phyloP scores from a whole-genome alignment of 2,888 invertebrate species.

The Platynereis dumerilii region DNA sequence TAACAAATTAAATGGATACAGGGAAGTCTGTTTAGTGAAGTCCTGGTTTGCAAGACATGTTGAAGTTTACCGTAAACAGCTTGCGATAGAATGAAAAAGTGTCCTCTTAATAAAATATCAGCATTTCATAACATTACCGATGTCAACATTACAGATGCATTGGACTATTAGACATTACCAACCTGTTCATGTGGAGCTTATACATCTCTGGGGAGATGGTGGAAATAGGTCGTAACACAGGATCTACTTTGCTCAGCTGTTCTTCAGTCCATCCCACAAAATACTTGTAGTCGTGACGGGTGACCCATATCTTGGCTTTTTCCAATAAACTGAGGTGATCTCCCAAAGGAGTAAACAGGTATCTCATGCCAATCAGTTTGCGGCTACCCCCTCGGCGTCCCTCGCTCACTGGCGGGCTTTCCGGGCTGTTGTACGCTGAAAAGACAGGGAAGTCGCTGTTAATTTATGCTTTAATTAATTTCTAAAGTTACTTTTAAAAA shows the following conservation, averaged over 20 bases:
- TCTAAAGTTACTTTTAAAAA: no score
- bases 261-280: constrained; percentile 41
- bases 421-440: constrained; percentile 4
- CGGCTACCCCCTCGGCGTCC: constrained; percentile 17
- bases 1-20: no score
- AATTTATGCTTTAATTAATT: no score
- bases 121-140: no score
- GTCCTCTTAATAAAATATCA: no score
- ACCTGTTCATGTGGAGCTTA: constrained; percentile 45
- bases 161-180: no score
- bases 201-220: constrained; percentile 38
- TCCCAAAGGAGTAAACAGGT: constrained; percentile 37
- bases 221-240: constrained; percentile 34
- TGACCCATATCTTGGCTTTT: constrained; percentile 41
- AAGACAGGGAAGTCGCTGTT: no score
- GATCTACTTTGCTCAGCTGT: constrained; percentile 37
- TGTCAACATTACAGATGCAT: no score
- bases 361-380: constrained; percentile 38
- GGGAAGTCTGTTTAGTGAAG: no score
- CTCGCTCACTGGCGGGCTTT: constrained; percentile 4
- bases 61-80: no score
- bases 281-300: constrained; percentile 42
- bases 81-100: no score
- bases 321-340: constrained; percentile 37
- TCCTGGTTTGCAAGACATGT: no score